Evolutionary conservation across 2,888 invertebrate species (phyloP).

Genomic region (Drosophila cracens): DNA sequence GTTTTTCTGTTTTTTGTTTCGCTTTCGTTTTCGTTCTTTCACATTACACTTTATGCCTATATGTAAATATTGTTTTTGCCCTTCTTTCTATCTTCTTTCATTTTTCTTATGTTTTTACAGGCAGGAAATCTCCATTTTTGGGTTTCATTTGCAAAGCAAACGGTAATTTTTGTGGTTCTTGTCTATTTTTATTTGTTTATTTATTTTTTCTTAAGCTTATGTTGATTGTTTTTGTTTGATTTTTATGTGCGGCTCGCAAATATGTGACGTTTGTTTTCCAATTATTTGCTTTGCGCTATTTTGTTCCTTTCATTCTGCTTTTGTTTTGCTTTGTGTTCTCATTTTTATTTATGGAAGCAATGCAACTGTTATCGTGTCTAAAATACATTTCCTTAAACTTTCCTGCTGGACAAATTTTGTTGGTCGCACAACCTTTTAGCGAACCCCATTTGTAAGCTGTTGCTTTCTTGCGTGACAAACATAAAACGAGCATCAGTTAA

Average conservation of each 20-base stretch:
- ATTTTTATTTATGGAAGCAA: not conserved
- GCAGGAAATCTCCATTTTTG: constrained; percentile 84
- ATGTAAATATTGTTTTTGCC: constrained; percentile 36
- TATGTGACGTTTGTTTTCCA: constrained; percentile 18
- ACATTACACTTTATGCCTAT: not conserved
- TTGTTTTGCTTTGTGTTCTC: not conserved
- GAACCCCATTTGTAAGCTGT: constrained; percentile 19
- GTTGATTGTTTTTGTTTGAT: constrained; percentile 18
- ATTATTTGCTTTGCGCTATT: constrained; percentile 8
- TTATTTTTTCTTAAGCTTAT: constrained; percentile 9
- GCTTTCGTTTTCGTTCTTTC: constrained; percentile 21
- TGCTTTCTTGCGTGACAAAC: constrained; percentile 32
- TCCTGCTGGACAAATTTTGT: not conserved
- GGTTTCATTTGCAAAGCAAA: constrained; percentile 84
- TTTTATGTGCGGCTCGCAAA: constrained; percentile 17
- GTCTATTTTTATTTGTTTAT: constrained; percentile 27
- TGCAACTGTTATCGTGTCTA: not conserved
- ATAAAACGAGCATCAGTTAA: constrained; percentile 33
- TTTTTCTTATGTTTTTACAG: constrained; percentile 81
- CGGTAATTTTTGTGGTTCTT: constrained; percentile 77
- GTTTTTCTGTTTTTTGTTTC: constrained; percentile 30
- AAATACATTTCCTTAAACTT: not conserved
- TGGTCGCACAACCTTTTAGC: not conserved
- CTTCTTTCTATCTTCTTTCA: constrained; percentile 71
- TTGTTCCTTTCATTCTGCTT: not conserved